phyloP scores from a whole-genome alignment of 2,888 invertebrate genomes.

The Agrotis segetum region DNA sequence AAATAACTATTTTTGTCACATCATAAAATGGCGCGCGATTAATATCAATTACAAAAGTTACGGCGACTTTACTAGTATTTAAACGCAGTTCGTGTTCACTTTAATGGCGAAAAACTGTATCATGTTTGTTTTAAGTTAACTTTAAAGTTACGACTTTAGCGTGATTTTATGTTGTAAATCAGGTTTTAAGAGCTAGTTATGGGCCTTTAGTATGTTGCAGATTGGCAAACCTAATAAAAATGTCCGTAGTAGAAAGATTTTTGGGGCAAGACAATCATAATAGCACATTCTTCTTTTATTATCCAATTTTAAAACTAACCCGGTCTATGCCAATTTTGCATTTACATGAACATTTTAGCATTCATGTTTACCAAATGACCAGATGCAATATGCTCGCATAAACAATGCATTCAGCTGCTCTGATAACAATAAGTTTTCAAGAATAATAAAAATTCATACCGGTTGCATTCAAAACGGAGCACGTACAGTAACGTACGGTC shows the following conservation, averaged over 20 bases:
- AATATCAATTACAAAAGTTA: conserved; percentile 53
- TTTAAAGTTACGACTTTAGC: conserved; percentile 15
- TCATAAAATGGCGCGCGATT: conserved; percentile 45
- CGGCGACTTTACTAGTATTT: conserved; percentile 37
- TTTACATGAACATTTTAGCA: conserved; percentile 48
- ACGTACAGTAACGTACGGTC: conserved; percentile 84
- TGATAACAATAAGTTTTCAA: conserved; percentile 87
- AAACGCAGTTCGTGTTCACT: conserved; percentile 25
- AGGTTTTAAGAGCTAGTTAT: conserved; percentile 1
- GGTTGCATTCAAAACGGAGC: conserved; percentile 83
- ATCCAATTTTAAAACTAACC: conserved; percentile 29
- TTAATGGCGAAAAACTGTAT: conserved; percentile 32
- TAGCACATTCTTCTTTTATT: conserved; percentile 28
- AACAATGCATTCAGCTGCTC: conserved; percentile 74
- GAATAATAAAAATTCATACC: conserved; percentile 85
- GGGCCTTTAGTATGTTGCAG: not conserved
- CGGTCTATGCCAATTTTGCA: conserved; percentile 23
- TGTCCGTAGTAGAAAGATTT: not conserved
- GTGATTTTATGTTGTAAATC: conserved; percentile 14
- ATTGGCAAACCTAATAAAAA: conserved; percentile 1
- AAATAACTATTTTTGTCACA: not conserved
- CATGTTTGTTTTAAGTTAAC: conserved; percentile 32
- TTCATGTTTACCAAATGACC: conserved; percentile 61
- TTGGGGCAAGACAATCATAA: not conserved
- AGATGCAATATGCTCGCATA: conserved; percentile 60